These are phyloP conservation scores for Beroe ovata DNA, from an alignment of 37 sponge, comb jelly and placozoan genomes.

Conservation along the genomic window DNA sequence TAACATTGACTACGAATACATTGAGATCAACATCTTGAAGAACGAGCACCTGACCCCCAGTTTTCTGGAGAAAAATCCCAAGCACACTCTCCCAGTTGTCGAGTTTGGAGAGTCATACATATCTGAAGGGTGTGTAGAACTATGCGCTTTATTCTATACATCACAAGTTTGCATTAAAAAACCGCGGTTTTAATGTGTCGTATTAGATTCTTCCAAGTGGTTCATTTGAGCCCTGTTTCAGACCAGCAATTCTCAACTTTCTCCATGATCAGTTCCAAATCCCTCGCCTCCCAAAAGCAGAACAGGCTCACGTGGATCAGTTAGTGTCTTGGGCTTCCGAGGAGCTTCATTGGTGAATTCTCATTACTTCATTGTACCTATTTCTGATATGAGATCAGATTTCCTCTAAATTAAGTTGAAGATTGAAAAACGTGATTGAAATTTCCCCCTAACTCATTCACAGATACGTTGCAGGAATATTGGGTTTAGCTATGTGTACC, in stretches of 20 bases:
- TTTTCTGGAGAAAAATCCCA: constrained; percentile 58
- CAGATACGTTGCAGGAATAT: constrained; percentile 49
- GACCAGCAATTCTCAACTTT: constrained; percentile 44
- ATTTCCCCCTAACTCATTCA: too few species aligned
- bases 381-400: too few species aligned
- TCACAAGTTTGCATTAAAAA: too few species aligned
- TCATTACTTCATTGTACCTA: too few species aligned
- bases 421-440: too few species aligned
- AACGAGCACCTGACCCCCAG: constrained; percentile 53
- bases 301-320: constrained; percentile 17
- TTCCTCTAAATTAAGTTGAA: too few species aligned
- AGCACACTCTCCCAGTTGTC: constrained; percentile 37
- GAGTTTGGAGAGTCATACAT: background rate
- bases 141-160: too few species aligned
- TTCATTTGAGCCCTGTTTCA: too few species aligned
- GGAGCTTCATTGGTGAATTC: constrained; percentile 53
- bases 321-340: constrained; percentile 28
- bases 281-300: background rate
- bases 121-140: too few species aligned
- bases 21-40: constrained; percentile 29
- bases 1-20: background rate
- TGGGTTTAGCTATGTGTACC: constrained; percentile 37
- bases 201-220: too few species aligned
- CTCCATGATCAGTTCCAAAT: constrained; percentile 1
- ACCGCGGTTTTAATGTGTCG: too few species aligned